Evolutionary conservation across 2,797 vertebrate species (phyloP).

Genomic region (Tinamus major): DNA sequence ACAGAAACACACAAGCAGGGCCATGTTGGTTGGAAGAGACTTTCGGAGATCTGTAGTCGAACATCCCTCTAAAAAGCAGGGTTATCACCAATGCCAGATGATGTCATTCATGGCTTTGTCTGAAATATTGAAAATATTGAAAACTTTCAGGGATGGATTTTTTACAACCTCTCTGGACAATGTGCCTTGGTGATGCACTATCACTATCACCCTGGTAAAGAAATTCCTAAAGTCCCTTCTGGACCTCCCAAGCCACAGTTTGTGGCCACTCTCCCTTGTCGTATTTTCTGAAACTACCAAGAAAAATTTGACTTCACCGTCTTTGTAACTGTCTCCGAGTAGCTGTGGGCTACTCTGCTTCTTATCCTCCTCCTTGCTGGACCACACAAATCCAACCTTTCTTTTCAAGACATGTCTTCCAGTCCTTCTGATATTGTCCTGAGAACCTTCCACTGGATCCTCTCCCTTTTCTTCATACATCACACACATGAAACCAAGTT

Average conservation of each 20-base stretch:
- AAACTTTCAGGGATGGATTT: not conserved
- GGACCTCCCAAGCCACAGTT: not conserved
- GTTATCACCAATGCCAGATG: not conserved
- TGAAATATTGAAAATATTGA: not conserved
- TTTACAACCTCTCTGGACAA: fast-evolving
- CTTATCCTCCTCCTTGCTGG: not conserved
- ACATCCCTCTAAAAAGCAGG: not conserved
- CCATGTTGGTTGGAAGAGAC: not conserved
- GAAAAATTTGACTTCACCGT: not conserved
- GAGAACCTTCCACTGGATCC: not conserved
- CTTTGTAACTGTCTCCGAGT: not conserved
- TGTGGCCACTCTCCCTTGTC: not conserved
- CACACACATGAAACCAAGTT: not conserved
- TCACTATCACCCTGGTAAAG: not conserved
- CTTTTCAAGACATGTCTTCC: not conserved
- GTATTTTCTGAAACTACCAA: not conserved
- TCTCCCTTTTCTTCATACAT: not conserved
- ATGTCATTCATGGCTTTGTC: not conserved
- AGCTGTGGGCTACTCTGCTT: not conserved
- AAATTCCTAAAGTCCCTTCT: fast-evolving
- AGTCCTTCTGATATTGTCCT: not conserved
- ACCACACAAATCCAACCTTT: not conserved
- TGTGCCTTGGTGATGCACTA: fast-evolving
- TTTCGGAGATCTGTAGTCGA: not conserved
- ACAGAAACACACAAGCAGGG: not conserved